These are phyloP conservation scores for Tipula unca DNA, from an alignment of 2,888 invertebrate genomes.

Conservation along the genomic window DNA sequence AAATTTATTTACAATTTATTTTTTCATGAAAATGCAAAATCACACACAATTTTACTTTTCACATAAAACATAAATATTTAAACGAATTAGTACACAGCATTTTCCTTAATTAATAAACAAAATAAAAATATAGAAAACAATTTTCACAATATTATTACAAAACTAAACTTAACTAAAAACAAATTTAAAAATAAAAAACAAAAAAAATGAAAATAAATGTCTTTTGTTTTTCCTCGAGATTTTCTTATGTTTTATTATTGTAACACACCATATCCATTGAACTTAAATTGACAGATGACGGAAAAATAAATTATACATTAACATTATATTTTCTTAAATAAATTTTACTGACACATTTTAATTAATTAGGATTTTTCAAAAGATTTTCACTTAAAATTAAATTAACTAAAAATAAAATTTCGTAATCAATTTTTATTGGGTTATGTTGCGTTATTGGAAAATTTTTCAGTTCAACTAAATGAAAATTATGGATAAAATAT, in stretches of 20 bases:
- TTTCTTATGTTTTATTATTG: neutral
- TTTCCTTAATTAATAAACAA: neutral
- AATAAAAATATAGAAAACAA: neutral
- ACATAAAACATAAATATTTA: neutral
- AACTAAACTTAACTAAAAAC: neutral
- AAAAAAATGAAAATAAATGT: neutral
- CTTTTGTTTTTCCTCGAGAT: slow-evolving; percentile 14
- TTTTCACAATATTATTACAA: neutral
- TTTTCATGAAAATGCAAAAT: neutral
- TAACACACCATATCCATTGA: neutral
- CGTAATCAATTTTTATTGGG: neutral
- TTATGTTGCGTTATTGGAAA: slow-evolving; percentile 8
- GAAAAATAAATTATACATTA: neutral
- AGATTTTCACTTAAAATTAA: neutral
- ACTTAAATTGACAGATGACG: slow-evolving; percentile 16
- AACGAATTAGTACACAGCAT: neutral
- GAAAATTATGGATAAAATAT: neutral
- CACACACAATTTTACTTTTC: neutral
- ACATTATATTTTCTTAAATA: neutral
- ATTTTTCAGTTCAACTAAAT: neutral
- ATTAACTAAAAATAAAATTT: neutral
- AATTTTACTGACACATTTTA: neutral
- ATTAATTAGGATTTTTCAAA: neutral
- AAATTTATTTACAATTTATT: neutral
- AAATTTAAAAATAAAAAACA: neutral